These are phyloP conservation scores for Thinocorus orbignyianus DNA, from an alignment of 2,113 vertebrate genomes.

Conservation along the genomic window DNA sequence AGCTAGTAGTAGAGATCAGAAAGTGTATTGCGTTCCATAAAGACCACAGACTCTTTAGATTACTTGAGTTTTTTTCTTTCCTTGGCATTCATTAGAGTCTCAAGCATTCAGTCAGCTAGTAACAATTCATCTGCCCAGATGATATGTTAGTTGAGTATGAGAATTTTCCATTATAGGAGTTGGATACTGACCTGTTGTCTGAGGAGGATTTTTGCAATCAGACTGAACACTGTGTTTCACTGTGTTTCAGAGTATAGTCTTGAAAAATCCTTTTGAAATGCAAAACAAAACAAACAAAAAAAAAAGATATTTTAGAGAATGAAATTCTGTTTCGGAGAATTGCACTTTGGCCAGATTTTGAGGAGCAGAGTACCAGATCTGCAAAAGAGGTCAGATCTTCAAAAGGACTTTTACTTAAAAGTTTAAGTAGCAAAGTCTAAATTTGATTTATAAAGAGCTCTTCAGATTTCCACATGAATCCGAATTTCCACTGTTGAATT, in stretches of 20 bases:
- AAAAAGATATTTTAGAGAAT: background rate
- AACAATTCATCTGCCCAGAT: background rate
- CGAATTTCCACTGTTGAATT: background rate
- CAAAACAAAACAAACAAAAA: background rate
- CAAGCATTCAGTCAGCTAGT: background rate
- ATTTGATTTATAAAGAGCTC: background rate
- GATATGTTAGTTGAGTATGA: background rate
- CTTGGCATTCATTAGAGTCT: background rate
- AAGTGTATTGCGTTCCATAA: background rate
- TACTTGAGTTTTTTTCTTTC: background rate
- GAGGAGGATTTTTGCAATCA: background rate
- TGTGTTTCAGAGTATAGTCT: background rate
- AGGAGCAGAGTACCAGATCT: background rate
- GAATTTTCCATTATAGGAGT: background rate
- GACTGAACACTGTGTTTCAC: background rate
- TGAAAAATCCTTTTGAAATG: background rate
- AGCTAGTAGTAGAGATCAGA: background rate
- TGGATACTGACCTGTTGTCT: background rate
- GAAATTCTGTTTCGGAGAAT: background rate
- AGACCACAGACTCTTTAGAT: background rate
- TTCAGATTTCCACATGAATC: background rate
- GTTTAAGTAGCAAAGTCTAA: background rate
- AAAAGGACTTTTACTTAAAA: background rate
- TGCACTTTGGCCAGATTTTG: background rate
- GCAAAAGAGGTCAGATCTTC: background rate